phyloP scores from a whole-genome alignment of 2,113 vertebrate genomes.

The Scomber scombrus region DNA sequence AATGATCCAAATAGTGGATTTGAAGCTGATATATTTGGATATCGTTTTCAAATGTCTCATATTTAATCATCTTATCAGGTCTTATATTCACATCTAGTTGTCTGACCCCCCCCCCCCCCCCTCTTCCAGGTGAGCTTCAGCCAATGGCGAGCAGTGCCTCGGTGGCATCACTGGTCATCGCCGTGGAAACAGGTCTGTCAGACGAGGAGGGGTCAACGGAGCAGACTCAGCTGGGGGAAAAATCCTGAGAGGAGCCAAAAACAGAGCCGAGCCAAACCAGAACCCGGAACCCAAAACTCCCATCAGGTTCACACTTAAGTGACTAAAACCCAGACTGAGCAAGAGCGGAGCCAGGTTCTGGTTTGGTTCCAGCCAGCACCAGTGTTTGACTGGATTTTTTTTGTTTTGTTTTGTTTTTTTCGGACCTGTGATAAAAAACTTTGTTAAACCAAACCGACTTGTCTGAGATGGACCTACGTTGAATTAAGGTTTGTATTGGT shows the following conservation, averaged over 20 bases:
- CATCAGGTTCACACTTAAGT: neutral
- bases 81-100: neutral
- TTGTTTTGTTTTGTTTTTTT: neutral
- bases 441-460: conserved; percentile 14
- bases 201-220: conserved; percentile 76
- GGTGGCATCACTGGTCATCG: conserved; percentile 77
- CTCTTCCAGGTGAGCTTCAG: conserved; percentile 77
- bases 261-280: conserved; percentile 35
- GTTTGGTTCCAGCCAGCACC: conserved; percentile 24
- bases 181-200: conserved; percentile 76
- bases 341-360: conserved; percentile 25
- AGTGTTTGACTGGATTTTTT: neutral
- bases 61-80: neutral
- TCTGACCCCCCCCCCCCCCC: neutral
- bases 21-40: too few relatives aligned
- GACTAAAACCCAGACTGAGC: neutral
- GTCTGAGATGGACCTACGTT: neutral
- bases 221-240: conserved; percentile 56
- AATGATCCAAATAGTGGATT: too few relatives aligned
- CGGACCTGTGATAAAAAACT: neutral
- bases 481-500: neutral
- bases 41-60: too few relatives aligned
- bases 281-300: neutral
- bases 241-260: conserved; percentile 72
- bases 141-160: conserved; percentile 78